Base-by-base conservation (phyloP, 2,797 vertebrate species). In the Clarias fuscus region DNA sequence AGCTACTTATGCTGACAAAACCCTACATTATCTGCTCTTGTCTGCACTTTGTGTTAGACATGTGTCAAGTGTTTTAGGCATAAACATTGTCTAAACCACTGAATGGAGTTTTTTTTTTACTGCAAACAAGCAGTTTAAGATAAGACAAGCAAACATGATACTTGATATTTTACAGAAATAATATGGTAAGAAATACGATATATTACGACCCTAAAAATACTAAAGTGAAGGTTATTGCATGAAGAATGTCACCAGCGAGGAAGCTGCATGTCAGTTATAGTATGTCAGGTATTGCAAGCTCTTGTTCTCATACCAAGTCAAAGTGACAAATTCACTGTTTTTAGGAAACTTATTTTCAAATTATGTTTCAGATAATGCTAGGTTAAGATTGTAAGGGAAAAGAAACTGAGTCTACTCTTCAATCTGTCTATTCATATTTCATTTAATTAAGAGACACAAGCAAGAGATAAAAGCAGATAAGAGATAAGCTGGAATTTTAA, bases 51-150 rank as follows among this genome's bases (percentile, higher is more conserved):
- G 22, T 62, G 78, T 64, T 27, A 80, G 61, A 27, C 27, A 78
- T 7, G 78, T 80, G 79, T 81, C 40, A 58, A 15, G 27, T 83
- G 65, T 22, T 70, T 70, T 58, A 83, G 27, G 30, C 76, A 79
- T 56, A 79, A 61, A 37, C 43, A 22, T 48, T 1, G 33, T 82
- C 40, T 30, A 5, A 0, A 67, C 65, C 62, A 56, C 15, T 48
- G n/a, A 56, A 53, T 22, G 22, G 4, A 15, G 5, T 20, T 62
- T 79, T 53, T 48, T 40, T 7, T 43, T 53, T 40, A 2, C 18
- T 5, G 37, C 1, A 77, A 10, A 30, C 5, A 8, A 40, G 13
- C 59, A n/a, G 33, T 64, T 18, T 80, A 24, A 79, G 27, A 22
- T 37, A 78, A 59, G 59, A 1, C 6, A 24, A 15, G 61, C 17